Percentiles rank a stretch among this genome's conserved stretches.
Conservation (phyloP, 2,888 invertebrate genomes). For the Eupithecia vulgata region DNA sequence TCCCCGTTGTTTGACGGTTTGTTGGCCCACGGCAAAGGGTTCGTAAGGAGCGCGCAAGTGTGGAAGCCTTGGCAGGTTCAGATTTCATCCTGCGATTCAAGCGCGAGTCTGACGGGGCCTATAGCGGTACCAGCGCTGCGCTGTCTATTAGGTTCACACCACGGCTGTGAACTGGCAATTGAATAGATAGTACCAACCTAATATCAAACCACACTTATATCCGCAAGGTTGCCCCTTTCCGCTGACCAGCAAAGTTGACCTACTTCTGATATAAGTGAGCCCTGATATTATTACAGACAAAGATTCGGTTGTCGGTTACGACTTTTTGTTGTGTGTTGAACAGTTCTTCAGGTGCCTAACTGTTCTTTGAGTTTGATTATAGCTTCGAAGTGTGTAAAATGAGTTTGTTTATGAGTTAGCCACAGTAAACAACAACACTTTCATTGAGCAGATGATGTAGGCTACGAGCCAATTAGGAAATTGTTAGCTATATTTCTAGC, state of each 20-base stretch:
- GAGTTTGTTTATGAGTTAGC: neutral
- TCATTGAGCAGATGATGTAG: slow-evolving; percentile 4
- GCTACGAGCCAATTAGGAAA: neutral
- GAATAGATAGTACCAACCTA: neutral
- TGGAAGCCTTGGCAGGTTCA: too few relatives aligned
- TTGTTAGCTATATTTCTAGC: neutral
- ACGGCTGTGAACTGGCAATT: neutral
- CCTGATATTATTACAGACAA: neutral
- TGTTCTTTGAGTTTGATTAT: neutral
- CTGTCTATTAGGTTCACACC: neutral
- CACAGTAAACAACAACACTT: slow-evolving; percentile 3
- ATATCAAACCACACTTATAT: neutral
- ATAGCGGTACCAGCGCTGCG: too few relatives aligned
- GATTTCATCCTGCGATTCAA: too few relatives aligned
- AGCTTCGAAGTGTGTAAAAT: neutral
- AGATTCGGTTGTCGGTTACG: neutral
- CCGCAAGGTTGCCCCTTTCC: neutral
- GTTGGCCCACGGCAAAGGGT: too few relatives aligned
- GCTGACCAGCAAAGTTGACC: neutral
- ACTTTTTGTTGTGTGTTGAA: neutral
- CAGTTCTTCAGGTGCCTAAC: neutral
- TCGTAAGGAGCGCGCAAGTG: too few relatives aligned
- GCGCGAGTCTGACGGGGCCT: too few relatives aligned
- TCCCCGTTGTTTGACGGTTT: too few relatives aligned
- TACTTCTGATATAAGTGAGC: neutral